A percentile compares a stretch with the other conserved stretches of the same genome.
These are phyloP conservation scores for Lithobates sylvaticus DNA, from an alignment of 2,797 vertebrate genomes.

Conservation along the genomic window DNA sequence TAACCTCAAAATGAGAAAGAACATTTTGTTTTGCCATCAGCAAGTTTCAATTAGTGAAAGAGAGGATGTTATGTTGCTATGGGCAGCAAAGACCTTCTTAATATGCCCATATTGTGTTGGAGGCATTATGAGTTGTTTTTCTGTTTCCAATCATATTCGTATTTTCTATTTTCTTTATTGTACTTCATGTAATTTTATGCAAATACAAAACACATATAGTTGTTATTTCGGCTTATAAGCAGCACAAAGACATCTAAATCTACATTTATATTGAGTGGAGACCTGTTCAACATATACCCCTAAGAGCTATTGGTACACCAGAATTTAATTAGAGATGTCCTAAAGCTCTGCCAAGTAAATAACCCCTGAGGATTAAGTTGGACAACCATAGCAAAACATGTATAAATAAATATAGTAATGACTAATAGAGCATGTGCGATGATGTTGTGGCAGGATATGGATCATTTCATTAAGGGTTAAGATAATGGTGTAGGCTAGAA, in stretches of 20 bases:
- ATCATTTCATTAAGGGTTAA: conserved; percentile 46
- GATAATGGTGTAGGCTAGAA: conserved; percentile 5
- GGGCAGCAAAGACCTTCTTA: too few relatives aligned
- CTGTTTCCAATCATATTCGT: not conserved
- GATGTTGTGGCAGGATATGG: not conserved
- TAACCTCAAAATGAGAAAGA: too few relatives aligned
- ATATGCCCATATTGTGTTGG: not conserved
- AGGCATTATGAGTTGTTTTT: not conserved
- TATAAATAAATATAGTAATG: conserved; percentile 5
- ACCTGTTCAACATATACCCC: conserved; percentile 6
- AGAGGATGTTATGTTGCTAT: too few relatives aligned
- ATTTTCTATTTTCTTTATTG: not conserved
- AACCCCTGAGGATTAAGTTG: not conserved
- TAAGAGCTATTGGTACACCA: conserved; percentile 9
- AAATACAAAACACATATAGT: conserved; percentile 1
- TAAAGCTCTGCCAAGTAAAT: conserved; percentile 2
- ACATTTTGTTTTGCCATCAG: too few relatives aligned
- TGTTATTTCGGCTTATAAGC: not conserved
- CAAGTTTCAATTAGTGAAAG: too few relatives aligned
- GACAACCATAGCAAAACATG: conserved; percentile 8
- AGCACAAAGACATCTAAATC: not conserved
- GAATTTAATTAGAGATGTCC: conserved; percentile 26
- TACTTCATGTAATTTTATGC: conserved; percentile 24
- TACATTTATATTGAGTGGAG: not conserved
- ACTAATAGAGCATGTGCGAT: not conserved